Evolutionary conservation across 2,888 invertebrate genomes (phyloP), one percentile per base, ranked within the genome.

Genomic region (Ophion obscuratus): DNA sequence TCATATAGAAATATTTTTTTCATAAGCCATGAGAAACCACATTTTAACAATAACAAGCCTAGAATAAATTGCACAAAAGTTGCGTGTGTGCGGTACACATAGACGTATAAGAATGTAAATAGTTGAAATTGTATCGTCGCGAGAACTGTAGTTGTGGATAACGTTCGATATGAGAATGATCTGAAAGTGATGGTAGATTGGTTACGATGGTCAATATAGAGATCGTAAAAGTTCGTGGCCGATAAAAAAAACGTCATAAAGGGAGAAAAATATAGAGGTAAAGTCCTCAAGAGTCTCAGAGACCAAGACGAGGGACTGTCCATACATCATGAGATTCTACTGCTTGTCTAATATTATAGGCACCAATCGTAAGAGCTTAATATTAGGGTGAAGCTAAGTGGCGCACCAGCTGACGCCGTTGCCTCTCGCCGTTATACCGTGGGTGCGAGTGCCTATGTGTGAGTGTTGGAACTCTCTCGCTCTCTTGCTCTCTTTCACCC

Each of bases 321-420:
- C 89, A 92, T 93, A 93, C 92, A 92, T 93, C 93, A 92, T 92
- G 91, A 91, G 90, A 93, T 92, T 91, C 90, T 90, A 91, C 91
- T 89, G 91, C 91, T 93, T 92, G 92, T 93, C 93, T 93, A 92
- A 93, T 94, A 93, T 93, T 92, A 94, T 93, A 92, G 92, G 92
- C 92, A 93, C 92, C 93, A 93, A 93, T 94, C 92, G 92, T 91
- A 92, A 93, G 93, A 92, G 93, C 93, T 94, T 94, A 93, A 94
- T 94, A 94, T 93, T 92, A 92, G 94, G 94, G 93, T 93, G 93
- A 94, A 94, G 94, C 93, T 94, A 95, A 95, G 95, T 95, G 95
- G 95, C 93, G 93, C 92, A 93, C 94, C 95, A 95, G 95, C 95
- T 95, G 95, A 95, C 95, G 95, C 95, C 94, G 88, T 84, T 89